Conservation (phyloP, 2,888 invertebrate species). For the Hybos culiciformis region DNA sequence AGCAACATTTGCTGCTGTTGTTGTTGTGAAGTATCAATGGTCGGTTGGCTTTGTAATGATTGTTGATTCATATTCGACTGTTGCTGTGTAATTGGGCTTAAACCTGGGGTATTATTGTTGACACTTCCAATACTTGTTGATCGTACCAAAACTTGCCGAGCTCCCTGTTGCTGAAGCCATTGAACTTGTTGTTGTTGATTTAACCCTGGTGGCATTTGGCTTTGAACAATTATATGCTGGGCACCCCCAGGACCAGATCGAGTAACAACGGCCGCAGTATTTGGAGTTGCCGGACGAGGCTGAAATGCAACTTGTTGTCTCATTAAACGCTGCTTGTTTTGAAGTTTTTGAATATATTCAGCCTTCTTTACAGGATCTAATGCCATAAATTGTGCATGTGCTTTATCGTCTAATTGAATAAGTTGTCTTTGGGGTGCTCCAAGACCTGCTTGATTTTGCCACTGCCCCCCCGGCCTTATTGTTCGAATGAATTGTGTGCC, state of each 20-base stretch:
- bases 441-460: conserved; percentile 19
- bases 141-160: conserved; percentile 44
- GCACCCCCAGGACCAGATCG: conserved; percentile 34
- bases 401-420: conserved; percentile 70
- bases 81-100: conserved; percentile 30
- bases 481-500: conserved; percentile 22
- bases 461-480: conserved; percentile 18
- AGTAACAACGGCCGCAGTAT: conserved; percentile 40
- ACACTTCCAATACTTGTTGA: conserved; percentile 18
- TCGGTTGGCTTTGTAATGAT: conserved; percentile 18
- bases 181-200: conserved; percentile 50
- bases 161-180: conserved; percentile 54
- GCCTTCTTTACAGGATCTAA: conserved; percentile 68
- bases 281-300: conserved; percentile 30
- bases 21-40: conserved; percentile 22
- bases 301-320: conserved; percentile 40
- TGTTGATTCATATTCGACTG: conserved; percentile 17
- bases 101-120: conserved; percentile 33
- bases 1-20: conserved; percentile 39
- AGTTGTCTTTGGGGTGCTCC: conserved; percentile 45
- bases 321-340: conserved; percentile 47
- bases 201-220: conserved; percentile 51
- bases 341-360: conserved; percentile 64
- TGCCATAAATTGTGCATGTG: conserved; percentile 69
- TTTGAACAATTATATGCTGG: conserved; percentile 53